These are phyloP conservation scores for Pogonomyrmex barbatus DNA, from an alignment of 1,140 invertebrate genomes.

Conservation along the genomic window DNA sequence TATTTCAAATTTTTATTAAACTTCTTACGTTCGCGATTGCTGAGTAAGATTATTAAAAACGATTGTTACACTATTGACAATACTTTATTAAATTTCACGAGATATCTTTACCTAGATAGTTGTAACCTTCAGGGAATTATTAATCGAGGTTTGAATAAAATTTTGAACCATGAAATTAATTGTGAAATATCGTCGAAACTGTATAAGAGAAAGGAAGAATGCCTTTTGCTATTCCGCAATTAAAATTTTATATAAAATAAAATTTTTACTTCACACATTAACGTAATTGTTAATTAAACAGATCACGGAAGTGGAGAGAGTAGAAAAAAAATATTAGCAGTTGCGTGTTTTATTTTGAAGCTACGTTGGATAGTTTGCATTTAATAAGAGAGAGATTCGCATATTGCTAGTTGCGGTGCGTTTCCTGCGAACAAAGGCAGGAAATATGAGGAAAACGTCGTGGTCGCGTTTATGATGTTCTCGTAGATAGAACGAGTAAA, in stretches of 20 bases:
- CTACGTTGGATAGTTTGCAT: background rate
- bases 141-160: background rate
- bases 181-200: background rate
- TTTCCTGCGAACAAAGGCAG: conserved; percentile 3
- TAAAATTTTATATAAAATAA: background rate
- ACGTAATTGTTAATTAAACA: background rate
- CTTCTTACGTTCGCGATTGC: background rate
- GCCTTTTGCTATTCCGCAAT: background rate
- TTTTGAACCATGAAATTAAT: background rate
- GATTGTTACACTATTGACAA: background rate
- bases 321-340: background rate
- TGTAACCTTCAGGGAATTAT: background rate
- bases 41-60: background rate
- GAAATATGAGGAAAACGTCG: conserved; percentile 41
- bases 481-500: conserved; percentile 12
- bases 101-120: background rate
- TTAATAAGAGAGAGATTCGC: conserved; percentile 11
- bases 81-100: background rate
- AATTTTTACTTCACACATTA: background rate
- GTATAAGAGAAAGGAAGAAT: background rate
- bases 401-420: conserved; percentile 3
- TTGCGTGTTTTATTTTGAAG: background rate
- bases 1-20: conserved; percentile 6
- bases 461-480: background rate
- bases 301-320: background rate